These are phyloP conservation scores for Tetranychus truncatus DNA, from an alignment of 2,888 invertebrate genomes.

Conservation along the genomic window DNA sequence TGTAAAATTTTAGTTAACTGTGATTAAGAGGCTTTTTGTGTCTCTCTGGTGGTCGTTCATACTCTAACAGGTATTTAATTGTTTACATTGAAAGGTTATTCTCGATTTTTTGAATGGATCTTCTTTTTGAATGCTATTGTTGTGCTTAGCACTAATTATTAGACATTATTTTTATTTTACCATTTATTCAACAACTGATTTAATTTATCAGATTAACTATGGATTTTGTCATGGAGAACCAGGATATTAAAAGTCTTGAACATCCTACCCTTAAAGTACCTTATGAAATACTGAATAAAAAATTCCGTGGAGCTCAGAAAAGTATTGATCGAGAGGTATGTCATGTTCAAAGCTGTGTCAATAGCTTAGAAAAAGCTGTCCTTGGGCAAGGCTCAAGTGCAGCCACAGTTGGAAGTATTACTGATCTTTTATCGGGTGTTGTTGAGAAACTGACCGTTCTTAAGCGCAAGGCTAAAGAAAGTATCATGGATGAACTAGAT, in stretches of 20 bases:
- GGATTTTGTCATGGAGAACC: neutral
- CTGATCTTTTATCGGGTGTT: slow-evolving; percentile 63
- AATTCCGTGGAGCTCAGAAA: slow-evolving; percentile 84
- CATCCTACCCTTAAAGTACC: slow-evolving; percentile 94
- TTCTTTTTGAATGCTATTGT: neutral
- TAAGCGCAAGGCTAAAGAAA: slow-evolving; percentile 85
- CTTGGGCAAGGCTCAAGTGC: slow-evolving; percentile 9
- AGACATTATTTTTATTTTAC: neutral
- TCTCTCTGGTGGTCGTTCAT: neutral
- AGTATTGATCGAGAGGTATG: slow-evolving; percentile 77
- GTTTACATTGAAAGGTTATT: neutral
- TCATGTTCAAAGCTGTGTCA: slow-evolving; percentile 59
- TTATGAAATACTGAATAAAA: slow-evolving; percentile 91
- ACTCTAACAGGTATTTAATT: neutral
- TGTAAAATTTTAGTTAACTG: neutral
- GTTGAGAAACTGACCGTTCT: slow-evolving; percentile 68
- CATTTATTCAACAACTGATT: neutral
- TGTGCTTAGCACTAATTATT: neutral
- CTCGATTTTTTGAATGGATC: neutral
- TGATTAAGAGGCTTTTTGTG: neutral
- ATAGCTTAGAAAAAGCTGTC: slow-evolving; percentile 57
- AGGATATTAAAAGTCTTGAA: slow-evolving; percentile 74
- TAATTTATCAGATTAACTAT: neutral
- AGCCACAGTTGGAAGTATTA: slow-evolving; percentile 50
- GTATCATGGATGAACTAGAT: slow-evolving; percentile 72